phyloP scores from a whole-genome alignment of 2,113 vertebrate species.

The Eolophus roseicapilla region DNA sequence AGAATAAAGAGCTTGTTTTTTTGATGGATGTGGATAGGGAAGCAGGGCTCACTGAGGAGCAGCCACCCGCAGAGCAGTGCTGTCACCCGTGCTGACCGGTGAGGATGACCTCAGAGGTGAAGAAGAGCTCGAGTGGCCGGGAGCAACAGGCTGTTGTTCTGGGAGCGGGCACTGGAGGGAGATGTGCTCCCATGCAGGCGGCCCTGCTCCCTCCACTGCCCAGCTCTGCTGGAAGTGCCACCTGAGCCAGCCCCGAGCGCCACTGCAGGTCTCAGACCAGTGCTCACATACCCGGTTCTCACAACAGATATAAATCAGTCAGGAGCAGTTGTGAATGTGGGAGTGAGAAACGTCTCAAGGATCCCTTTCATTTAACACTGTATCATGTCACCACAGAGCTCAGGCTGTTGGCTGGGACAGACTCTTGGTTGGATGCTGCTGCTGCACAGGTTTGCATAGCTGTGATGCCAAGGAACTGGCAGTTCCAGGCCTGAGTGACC shows the following conservation, averaged over 20 bases:
- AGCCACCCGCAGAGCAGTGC: neutral
- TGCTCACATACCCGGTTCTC: neutral
- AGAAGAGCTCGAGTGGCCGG: neutral
- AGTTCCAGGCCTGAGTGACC: neutral
- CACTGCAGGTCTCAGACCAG: accelerated
- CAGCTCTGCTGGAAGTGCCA: neutral
- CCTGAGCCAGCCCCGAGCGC: neutral
- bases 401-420: neutral
- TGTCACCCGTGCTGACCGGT: neutral
- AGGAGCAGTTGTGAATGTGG: neutral
- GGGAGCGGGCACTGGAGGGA: slow-evolving; percentile 54
- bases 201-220: neutral
- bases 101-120: neutral
- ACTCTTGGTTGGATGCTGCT: neutral
- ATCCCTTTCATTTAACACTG: neutral
- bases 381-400: neutral
- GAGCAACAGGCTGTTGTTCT: slow-evolving; percentile 56
- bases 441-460: neutral
- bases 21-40: neutral
- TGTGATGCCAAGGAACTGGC: neutral
- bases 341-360: neutral
- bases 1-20: neutral
- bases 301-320: neutral
- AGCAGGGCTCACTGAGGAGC: neutral
- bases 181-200: slow-evolving; percentile 15